phyloP scores from a whole-genome alignment of 1,140 invertebrate species.

The Pogonognathellus flavescens region DNA sequence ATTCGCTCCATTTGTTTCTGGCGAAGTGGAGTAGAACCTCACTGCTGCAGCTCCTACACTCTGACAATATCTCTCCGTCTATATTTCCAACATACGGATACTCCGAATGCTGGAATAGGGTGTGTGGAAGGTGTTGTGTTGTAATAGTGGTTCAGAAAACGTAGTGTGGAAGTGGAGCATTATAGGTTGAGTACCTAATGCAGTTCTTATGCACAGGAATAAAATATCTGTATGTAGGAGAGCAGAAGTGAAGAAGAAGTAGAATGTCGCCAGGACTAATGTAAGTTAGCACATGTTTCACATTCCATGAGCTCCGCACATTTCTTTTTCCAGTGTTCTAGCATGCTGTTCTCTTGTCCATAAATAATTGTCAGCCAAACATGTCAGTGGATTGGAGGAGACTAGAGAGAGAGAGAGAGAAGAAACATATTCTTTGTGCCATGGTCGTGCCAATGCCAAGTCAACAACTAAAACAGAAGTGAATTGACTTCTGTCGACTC shows the following conservation, averaged over 20 bases:
- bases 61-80: too few relatives aligned
- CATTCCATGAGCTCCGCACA: constrained; percentile 42
- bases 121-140: too few relatives aligned
- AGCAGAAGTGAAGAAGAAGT: not conserved
- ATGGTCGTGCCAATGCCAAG: constrained; percentile 42
- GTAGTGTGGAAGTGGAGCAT: too few relatives aligned
- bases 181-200: too few relatives aligned
- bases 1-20: not conserved
- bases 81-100: too few relatives aligned
- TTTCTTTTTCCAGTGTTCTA: constrained; percentile 1
- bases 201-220: too few relatives aligned
- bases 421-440: constrained; percentile 30
- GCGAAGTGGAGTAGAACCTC: too few relatives aligned
- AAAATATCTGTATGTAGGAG: too few relatives aligned
- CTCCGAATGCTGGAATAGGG: too few relatives aligned
- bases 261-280: not conserved
- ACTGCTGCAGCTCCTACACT: too few relatives aligned
- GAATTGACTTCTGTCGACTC: constrained; percentile 24
- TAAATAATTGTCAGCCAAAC: constrained; percentile 52
- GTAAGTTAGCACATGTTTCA: constrained; percentile 50
- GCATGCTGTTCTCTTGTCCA: constrained; percentile 23
- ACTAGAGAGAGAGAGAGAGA: not conserved
- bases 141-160: too few relatives aligned
- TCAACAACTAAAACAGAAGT: constrained; percentile 36
- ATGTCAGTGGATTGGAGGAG: constrained; percentile 21